Conservation (phyloP, 2,888 invertebrate genomes). For the Amblyteles armatorius region DNA sequence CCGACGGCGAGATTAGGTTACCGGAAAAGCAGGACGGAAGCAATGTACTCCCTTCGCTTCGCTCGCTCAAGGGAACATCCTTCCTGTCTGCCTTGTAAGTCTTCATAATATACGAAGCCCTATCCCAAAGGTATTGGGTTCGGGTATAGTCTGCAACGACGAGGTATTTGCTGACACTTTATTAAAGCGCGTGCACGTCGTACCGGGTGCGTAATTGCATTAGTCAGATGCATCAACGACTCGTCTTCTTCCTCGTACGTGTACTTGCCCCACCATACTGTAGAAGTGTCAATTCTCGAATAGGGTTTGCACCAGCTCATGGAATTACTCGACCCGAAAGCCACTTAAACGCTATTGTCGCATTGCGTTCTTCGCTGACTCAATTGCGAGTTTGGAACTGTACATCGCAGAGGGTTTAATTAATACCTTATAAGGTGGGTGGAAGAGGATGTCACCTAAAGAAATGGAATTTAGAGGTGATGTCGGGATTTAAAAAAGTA, state of each 20-base stretch:
- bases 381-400: neutral
- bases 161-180: constrained; percentile 25
- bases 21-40: constrained; percentile 45
- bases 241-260: constrained; percentile 24
- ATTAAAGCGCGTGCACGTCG: constrained; percentile 25
- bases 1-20: constrained; percentile 74
- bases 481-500: too few relatives aligned
- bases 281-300: neutral
- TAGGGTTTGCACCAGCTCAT: neutral
- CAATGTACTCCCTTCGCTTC: neutral
- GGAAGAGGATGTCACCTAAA: too few relatives aligned
- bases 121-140: constrained; percentile 6
- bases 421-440: neutral
- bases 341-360: constrained; percentile 13
- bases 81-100: constrained; percentile 40
- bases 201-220: constrained; percentile 53
- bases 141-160: neutral
- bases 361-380: neutral
- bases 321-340: neutral
- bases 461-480: too few relatives aligned
- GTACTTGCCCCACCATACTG: neutral
- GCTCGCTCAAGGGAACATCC: constrained; percentile 24
- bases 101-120: constrained; percentile 24
- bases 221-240: constrained; percentile 34
- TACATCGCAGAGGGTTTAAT: neutral